Evolutionary conservation across 1,140 invertebrate genomes (phyloP).

Genomic region (Tetramorium simillimum): DNA sequence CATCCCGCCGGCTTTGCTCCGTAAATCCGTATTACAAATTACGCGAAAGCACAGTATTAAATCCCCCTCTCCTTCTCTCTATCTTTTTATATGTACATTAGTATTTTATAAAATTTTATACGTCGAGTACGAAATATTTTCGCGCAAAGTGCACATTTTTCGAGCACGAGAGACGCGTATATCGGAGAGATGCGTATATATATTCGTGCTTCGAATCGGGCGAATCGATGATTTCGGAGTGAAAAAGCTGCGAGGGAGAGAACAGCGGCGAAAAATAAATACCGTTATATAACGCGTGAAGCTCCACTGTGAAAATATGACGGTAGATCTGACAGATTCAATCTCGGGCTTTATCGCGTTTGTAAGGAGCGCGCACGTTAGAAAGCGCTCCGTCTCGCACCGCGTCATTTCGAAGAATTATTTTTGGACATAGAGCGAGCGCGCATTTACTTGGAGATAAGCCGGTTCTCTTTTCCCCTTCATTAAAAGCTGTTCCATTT

Average conservation of each 20-base stretch:
- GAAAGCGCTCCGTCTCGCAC: not conserved
- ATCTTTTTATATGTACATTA: not conserved
- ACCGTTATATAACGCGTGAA: not conserved
- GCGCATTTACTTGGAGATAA: not conserved
- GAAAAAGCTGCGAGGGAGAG: not conserved
- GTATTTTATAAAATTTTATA: not conserved
- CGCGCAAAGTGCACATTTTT: not conserved
- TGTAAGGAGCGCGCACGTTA: not conserved
- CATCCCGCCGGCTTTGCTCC: not conserved
- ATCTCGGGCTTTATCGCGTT: conserved; percentile 9
- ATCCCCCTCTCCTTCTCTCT: not conserved
- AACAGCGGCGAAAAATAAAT: not conserved
- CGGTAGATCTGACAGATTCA: conserved; percentile 40
- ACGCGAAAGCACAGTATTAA: conserved; percentile 16
- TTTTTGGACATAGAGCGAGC: not conserved
- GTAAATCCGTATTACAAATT: conserved; percentile 50
- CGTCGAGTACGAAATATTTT: not conserved
- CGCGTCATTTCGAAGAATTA: conserved; percentile 10
- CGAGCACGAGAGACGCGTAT: not conserved
- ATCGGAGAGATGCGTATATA: not conserved
- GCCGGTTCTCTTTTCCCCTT: not conserved
- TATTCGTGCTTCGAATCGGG: not conserved
- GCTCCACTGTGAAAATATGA: not conserved
- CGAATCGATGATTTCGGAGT: conserved; percentile 7
- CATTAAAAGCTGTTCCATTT: conserved; percentile 8